phyloP scores from a whole-genome alignment of 2,113 vertebrate genomes.

The Halcyon senegalensis region DNA sequence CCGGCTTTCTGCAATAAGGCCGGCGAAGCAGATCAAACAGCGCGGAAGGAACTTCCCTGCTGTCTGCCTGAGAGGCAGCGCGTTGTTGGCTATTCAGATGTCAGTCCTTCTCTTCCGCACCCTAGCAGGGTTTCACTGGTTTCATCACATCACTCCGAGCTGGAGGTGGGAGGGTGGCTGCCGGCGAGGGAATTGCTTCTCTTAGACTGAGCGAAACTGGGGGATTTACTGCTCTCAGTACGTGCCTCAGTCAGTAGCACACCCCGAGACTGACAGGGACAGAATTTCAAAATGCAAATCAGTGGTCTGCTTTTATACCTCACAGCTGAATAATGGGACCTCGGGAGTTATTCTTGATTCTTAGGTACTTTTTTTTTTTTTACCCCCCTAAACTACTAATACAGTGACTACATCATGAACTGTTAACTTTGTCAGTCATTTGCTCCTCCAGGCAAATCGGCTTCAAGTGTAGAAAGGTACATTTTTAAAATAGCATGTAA shows the following conservation, averaged over 20 bases:
- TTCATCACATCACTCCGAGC: slow-evolving; percentile 14
- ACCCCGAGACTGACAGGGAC: background rate
- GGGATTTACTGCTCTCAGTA: background rate
- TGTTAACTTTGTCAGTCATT: slow-evolving; percentile 64
- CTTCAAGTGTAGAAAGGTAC: background rate
- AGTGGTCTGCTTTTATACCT: background rate
- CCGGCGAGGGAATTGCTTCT: background rate
- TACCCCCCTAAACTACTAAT: background rate
- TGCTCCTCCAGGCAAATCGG: slow-evolving; percentile 49
- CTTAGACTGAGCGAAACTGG: background rate
- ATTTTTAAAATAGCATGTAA: background rate
- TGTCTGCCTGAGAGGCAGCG: slow-evolving; percentile 34
- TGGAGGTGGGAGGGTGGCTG: slow-evolving; percentile 33
- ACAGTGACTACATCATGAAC: slow-evolving; percentile 55
- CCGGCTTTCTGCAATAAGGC: slow-evolving; percentile 14
- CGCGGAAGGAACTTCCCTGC: slow-evolving; percentile 59
- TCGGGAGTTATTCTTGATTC: background rate
- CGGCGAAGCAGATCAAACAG: background rate
- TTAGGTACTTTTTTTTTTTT: slow-evolving; percentile 4
- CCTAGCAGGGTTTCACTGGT: slow-evolving; percentile 44
- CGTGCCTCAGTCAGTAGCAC: background rate
- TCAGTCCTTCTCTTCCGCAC: slow-evolving; percentile 8
- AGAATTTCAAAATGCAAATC: slow-evolving; percentile 1
- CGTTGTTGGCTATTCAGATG: slow-evolving; percentile 16
- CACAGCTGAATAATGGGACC: background rate